Evolutionary conservation across 2,797 vertebrate genomes (phyloP).

Genomic region (Pampus argenteus): DNA sequence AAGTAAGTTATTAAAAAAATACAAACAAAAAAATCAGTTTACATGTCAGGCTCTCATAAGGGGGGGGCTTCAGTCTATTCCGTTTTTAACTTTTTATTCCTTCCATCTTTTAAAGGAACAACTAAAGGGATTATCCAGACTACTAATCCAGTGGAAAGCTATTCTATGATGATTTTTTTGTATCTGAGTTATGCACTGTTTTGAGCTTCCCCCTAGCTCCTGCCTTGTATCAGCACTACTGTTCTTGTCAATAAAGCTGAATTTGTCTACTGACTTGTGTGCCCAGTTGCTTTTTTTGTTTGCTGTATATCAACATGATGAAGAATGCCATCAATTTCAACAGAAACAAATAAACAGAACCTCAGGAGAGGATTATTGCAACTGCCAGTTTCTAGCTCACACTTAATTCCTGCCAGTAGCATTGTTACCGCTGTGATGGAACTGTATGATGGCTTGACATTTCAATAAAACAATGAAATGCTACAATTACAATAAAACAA

Average conservation of each 20-base stretch:
- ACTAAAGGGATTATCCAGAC: constrained; percentile 45
- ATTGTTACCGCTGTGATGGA: not conserved
- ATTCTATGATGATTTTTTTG: constrained; percentile 56
- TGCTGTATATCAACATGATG: not conserved
- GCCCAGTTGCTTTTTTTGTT: not conserved
- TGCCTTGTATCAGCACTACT: constrained; percentile 80
- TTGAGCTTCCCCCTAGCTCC: constrained; percentile 77
- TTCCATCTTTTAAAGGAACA: constrained; percentile 62
- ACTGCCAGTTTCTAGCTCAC: not conserved
- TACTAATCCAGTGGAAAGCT: constrained; percentile 41
- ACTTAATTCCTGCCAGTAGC: not conserved
- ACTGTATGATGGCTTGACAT: not conserved
- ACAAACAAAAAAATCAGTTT: constrained; percentile 48
- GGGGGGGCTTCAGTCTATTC: constrained; percentile 62
- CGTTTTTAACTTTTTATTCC: constrained; percentile 72
- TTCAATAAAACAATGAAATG: no score
- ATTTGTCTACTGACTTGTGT: constrained; percentile 69
- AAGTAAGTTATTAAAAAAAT: constrained; percentile 46
- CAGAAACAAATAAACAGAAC: not conserved
- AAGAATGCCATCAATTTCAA: not conserved
- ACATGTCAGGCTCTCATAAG: constrained; percentile 64
- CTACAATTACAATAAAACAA: no score
- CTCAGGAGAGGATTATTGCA: not conserved
- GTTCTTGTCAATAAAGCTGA: constrained; percentile 83
- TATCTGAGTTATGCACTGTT: constrained; percentile 77